Percentiles rank a stretch among this genome's conserved stretches.
Conservation (phyloP, 2,797 vertebrate species). For the Onychomys leucogaster region DNA sequence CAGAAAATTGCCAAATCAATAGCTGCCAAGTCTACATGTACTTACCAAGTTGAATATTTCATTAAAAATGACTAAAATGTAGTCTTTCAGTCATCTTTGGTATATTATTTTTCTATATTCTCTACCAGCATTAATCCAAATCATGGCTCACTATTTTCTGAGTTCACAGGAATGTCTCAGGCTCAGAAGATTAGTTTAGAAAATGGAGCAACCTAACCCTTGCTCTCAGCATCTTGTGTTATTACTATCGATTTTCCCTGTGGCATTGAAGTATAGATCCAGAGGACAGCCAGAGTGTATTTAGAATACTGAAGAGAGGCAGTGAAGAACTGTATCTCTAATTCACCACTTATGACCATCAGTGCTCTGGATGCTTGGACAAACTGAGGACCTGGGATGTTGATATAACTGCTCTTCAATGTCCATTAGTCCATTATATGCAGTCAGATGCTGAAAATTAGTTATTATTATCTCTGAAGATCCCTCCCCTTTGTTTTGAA, state of each 20-base stretch:
- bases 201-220: conserved; percentile 63
- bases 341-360: conserved; percentile 41
- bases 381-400: conserved; percentile 18
- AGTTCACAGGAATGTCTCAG: conserved; percentile 56
- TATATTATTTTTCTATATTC: conserved; percentile 49
- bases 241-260: conserved; percentile 76
- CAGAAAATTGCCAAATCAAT: conserved; percentile 53
- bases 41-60: conserved; percentile 24
- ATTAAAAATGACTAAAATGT: conserved; percentile 37
- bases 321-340: conserved; percentile 27
- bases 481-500: background rate
- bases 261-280: conserved; percentile 63
- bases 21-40: conserved; percentile 36
- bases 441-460: conserved; percentile 31
- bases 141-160: conserved; percentile 54
- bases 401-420: background rate
- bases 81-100: background rate
- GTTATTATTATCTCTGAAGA: conserved; percentile 18
- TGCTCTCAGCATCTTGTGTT: conserved; percentile 64
- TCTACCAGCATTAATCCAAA: conserved; percentile 28
- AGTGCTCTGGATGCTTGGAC: conserved; percentile 20
- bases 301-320: conserved; percentile 68
- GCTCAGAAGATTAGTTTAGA: conserved; percentile 72
- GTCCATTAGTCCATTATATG: background rate
- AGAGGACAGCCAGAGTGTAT: conserved; percentile 53